These are phyloP conservation scores for Pelobates cultripes DNA, from an alignment of 2,797 vertebrate genomes.

Conservation along the genomic window DNA sequence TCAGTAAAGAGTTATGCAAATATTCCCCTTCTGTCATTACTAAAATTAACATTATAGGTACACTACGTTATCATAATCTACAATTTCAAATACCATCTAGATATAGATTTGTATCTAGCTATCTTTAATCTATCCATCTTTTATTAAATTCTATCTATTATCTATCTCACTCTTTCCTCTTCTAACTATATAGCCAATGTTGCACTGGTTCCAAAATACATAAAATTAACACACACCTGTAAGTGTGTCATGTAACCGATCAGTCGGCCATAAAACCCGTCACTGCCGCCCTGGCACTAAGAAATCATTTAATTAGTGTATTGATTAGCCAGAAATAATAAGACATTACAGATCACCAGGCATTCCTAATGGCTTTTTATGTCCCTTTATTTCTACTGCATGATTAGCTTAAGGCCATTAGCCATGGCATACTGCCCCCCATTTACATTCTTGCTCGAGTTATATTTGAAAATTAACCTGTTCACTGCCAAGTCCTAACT, in stretches of 20 bases:
- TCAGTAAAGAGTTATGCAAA: no score
- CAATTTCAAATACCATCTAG: no score
- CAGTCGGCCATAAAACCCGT: constrained; percentile 47
- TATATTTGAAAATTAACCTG: constrained; percentile 15
- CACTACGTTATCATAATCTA: no score
- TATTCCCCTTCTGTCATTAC: no score
- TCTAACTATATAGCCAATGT: not conserved
- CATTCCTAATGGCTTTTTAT: constrained; percentile 47
- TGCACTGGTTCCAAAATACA: constrained; percentile 10
- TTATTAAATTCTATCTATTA: not conserved
- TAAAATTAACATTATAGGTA: no score
- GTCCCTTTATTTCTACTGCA: constrained; percentile 44
- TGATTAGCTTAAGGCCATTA: constrained; percentile 49
- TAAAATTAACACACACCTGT: constrained; percentile 50
- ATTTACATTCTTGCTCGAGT: constrained; percentile 23
- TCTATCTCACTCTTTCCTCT: not conserved
- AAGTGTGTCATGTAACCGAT: constrained; percentile 46
- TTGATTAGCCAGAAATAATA: constrained; percentile 55
- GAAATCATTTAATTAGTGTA: constrained; percentile 57
- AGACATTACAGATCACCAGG: constrained; percentile 54
- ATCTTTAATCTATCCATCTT: no score
- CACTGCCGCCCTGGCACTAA: constrained; percentile 43
- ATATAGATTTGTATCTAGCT: no score
- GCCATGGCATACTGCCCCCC: constrained; percentile 38
- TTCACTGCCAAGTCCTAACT: not conserved